Evolutionary conservation across 2,888 invertebrate species (phyloP).

Genomic region (Eudasyphora cyanicolor): DNA sequence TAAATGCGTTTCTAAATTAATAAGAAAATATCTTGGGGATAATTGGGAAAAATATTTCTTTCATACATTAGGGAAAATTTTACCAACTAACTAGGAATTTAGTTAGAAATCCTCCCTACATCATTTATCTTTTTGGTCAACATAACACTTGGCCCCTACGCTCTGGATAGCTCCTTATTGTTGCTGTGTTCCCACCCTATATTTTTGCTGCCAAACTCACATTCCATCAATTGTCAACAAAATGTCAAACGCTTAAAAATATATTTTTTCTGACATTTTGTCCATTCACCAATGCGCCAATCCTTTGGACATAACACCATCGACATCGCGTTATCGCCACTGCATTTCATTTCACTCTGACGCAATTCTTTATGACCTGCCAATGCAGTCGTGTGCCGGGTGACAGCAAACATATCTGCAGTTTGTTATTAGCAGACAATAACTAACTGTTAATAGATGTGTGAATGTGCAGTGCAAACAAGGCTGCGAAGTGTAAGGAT

Average conservation of each 20-base stretch:
- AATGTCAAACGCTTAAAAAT: neutral
- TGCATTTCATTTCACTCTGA: neutral
- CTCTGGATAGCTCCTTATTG: too few species aligned
- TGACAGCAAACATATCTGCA: neutral
- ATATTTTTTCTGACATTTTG: neutral
- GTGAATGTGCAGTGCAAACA: neutral
- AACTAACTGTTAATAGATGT: constrained; percentile 1
- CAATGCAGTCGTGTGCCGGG: neutral
- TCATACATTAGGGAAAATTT: too few species aligned
- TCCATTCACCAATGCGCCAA: neutral
- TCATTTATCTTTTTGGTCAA: too few species aligned
- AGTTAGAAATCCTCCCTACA: too few species aligned
- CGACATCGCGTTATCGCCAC: neutral
- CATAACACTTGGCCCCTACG: too few species aligned
- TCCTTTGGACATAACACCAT: neutral
- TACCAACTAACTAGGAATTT: too few species aligned
- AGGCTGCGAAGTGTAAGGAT: neutral
- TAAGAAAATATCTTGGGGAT: too few species aligned
- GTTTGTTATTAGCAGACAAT: neutral
- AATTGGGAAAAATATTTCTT: too few species aligned
- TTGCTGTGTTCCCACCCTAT: too few species aligned
- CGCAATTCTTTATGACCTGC: neutral
- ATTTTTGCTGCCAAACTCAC: neutral
- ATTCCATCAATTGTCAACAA: neutral
- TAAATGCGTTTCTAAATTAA: too few species aligned